phyloP scores from a whole-genome alignment of 2,888 invertebrate genomes.

The Ornithoptera alexandrae region DNA sequence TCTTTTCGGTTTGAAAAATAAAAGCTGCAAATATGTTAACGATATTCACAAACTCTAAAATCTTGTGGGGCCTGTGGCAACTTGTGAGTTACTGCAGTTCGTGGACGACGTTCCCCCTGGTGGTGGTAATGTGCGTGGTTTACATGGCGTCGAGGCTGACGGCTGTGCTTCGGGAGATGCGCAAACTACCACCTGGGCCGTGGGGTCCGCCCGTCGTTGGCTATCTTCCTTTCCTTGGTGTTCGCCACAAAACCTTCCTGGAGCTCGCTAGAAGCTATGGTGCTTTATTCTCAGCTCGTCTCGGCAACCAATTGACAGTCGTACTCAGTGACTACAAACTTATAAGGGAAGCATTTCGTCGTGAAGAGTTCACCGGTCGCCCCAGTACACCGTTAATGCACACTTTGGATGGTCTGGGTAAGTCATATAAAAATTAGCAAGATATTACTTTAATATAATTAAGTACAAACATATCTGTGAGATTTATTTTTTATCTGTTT shows the following conservation, averaged over 20 bases:
- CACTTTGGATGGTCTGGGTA: slow-evolving; percentile 93
- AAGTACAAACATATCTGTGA: too few relatives aligned
- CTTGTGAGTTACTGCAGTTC: slow-evolving; percentile 68
- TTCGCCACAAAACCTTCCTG: slow-evolving; percentile 88
- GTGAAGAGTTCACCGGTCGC: slow-evolving; percentile 92
- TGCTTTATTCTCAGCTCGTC: slow-evolving; percentile 87
- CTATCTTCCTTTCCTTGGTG: slow-evolving; percentile 89
- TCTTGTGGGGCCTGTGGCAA: slow-evolving; percentile 78
- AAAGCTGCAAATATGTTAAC: slow-evolving; percentile 58
- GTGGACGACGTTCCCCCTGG: slow-evolving; percentile 62
- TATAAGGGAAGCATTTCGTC: slow-evolving; percentile 91
- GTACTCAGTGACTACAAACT: slow-evolving; percentile 92
- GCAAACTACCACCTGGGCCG: slow-evolving; percentile 90
- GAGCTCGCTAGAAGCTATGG: slow-evolving; percentile 89
- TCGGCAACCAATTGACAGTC: slow-evolving; percentile 91
- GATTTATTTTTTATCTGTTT: not conserved
- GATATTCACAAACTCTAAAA: slow-evolving; percentile 68
- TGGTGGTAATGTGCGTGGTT: slow-evolving; percentile 72
- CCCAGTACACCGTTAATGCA: slow-evolving; percentile 92
- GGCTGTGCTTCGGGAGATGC: slow-evolving; percentile 63
- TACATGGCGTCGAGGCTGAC: slow-evolving; percentile 73
- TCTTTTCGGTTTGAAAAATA: slow-evolving; percentile 40
- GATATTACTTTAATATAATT: not conserved
- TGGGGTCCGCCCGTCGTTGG: slow-evolving; percentile 93
- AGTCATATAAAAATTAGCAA: slow-evolving; percentile 64